Percentiles rank a stretch among this genome's conserved stretches.
These are phyloP conservation scores for Rousettus madagascariensis DNA, from an alignment of 2,797 vertebrate species.

Conservation along the genomic window DNA sequence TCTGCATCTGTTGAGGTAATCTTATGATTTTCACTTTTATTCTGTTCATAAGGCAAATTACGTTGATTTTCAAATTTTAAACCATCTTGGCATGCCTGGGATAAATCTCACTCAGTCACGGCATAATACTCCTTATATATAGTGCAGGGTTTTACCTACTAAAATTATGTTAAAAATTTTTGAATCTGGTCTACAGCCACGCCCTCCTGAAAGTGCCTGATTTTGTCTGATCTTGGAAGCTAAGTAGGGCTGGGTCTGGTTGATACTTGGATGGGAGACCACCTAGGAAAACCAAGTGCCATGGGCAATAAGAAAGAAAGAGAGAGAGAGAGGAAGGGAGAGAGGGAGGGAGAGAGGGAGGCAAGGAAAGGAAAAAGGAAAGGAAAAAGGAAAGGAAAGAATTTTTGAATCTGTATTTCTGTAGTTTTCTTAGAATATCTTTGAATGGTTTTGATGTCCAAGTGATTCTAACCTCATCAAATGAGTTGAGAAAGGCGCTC, in stretches of 20 bases:
- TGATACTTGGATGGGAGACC: too few species aligned
- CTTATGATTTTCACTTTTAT: background rate
- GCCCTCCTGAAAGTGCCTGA: too few species aligned
- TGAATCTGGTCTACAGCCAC: background rate
- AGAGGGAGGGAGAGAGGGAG: rapidly evolving
- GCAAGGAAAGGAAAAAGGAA: too few species aligned
- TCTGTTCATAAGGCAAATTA: background rate
- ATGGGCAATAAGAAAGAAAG: too few species aligned
- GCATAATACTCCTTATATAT: background rate
- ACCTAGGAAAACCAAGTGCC: too few species aligned
- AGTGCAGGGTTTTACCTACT: background rate
- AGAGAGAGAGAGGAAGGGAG: too few species aligned
- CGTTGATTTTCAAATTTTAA: background rate
- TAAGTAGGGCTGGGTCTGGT: too few species aligned
- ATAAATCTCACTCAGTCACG: background rate
- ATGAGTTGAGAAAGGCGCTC: background rate
- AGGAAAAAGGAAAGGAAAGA: background rate
- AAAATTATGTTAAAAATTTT: background rate
- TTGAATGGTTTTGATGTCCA: background rate
- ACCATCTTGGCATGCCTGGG: background rate
- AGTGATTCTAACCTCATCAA: background rate
- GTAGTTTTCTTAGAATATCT: background rate
- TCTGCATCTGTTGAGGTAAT: background rate
- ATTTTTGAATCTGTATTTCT: background rate
- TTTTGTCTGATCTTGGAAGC: too few species aligned